These are phyloP conservation scores for Catostylus mosaicus DNA, from an alignment of 30 jellyfish, hydroid and myxozoan genomes.

Conservation along the genomic window DNA sequence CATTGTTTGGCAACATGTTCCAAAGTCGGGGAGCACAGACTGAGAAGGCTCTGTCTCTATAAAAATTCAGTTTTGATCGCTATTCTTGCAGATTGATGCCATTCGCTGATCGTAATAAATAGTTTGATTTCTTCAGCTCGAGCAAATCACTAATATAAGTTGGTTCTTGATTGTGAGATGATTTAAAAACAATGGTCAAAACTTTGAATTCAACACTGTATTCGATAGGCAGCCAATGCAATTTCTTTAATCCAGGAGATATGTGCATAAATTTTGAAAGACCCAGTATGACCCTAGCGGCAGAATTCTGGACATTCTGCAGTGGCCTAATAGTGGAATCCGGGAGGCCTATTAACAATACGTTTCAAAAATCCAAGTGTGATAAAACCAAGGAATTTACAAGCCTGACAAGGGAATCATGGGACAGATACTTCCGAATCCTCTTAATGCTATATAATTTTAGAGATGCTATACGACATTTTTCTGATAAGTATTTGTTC, in stretches of 20 bases:
- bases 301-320: constrained; percentile 54
- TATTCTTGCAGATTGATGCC: constrained; percentile 59
- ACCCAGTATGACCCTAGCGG: constrained; percentile 52
- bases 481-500: constrained; percentile 27
- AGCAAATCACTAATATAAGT: constrained; percentile 29
- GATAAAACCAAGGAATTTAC: constrained; percentile 55
- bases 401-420: constrained; percentile 45
- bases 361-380: constrained; percentile 38
- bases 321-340: constrained; percentile 26
- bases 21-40: constrained; percentile 51
- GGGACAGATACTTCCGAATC: constrained; percentile 47
- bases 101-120: constrained; percentile 51
- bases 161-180: constrained; percentile 58
- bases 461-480: constrained; percentile 53
- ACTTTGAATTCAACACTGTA: constrained; percentile 40
- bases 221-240: constrained; percentile 40
- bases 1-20: constrained; percentile 47
- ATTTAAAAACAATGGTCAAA: constrained; percentile 35
- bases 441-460: constrained; percentile 8
- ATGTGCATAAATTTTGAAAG: constrained; percentile 28
- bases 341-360: constrained; percentile 32
- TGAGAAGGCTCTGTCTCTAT: constrained; percentile 47
- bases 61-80: constrained; percentile 32
- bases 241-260: constrained; percentile 27
- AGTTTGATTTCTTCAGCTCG: constrained; percentile 56